phyloP scores from a whole-genome alignment of 2,797 vertebrate species.

The Threskiornis aethiopicus region DNA sequence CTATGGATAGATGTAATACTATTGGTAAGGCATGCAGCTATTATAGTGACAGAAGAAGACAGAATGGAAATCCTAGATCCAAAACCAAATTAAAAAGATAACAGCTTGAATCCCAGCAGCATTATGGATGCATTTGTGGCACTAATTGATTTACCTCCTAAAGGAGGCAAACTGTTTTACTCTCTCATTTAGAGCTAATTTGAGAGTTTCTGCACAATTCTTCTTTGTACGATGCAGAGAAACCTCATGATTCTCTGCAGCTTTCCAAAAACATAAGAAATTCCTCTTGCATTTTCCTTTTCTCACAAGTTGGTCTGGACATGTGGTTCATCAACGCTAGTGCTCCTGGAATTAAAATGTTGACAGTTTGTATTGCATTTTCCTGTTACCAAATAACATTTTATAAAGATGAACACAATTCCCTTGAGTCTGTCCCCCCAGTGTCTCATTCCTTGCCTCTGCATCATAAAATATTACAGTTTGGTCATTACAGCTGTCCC shows the following conservation, averaged over 20 bases:
- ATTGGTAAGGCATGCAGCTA: neutral
- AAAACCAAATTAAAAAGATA: neutral
- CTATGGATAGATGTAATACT: neutral
- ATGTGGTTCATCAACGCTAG: neutral
- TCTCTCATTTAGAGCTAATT: neutral
- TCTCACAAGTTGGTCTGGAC: neutral
- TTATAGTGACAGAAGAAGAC: neutral
- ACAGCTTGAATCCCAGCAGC: neutral
- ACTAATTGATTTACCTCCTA: neutral
- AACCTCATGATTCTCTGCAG: neutral
- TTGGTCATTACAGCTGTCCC: neutral
- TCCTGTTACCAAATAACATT: neutral
- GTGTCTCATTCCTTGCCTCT: neutral
- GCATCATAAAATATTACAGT: slow-evolving; percentile 24
- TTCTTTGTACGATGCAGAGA: neutral
- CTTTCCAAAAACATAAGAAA: neutral
- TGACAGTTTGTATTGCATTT: neutral
- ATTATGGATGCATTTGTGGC: neutral
- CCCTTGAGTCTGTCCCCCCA: neutral
- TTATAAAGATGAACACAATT: neutral
- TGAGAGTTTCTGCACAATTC: neutral
- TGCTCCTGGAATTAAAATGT: neutral
- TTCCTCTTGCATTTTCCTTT: neutral
- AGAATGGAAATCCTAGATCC: neutral
- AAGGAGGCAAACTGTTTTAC: neutral